Evolutionary conservation across 2,888 invertebrate species (phyloP).

Genomic region (Anagyrus pseudococci): DNA sequence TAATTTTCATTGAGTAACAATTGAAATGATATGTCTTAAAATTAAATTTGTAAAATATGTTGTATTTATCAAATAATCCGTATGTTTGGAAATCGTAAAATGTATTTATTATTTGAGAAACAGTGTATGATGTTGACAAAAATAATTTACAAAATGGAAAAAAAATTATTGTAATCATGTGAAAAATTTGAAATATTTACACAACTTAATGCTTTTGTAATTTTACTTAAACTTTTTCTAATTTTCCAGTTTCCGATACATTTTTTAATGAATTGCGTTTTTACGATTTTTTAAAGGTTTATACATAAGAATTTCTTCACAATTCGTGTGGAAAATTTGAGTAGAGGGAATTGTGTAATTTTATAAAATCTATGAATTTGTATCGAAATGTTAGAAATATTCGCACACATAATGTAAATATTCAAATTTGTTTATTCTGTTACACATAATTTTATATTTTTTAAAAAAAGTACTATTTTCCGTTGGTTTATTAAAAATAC

Average conservation of each 20-base stretch:
- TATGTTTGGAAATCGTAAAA: neutral
- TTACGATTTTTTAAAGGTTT: neutral
- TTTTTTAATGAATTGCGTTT: too few relatives aligned
- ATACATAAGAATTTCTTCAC: neutral
- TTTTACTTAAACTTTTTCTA: neutral
- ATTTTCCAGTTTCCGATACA: neutral
- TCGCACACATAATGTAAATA: neutral
- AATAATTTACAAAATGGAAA: too few relatives aligned
- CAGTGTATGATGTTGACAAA: too few relatives aligned
- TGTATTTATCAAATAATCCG: neutral
- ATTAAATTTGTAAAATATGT: neutral
- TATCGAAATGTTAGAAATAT: conserved; percentile 20
- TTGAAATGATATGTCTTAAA: neutral
- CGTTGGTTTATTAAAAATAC: too few relatives aligned
- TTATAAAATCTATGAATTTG: conserved; percentile 10
- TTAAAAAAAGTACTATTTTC: too few relatives aligned
- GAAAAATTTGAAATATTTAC: neutral
- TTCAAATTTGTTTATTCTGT: conserved; percentile 6
- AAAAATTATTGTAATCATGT: neutral
- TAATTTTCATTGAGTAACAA: neutral
- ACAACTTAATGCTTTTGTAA: neutral
- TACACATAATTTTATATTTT: conserved; percentile 4
- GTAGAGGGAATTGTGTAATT: neutral
- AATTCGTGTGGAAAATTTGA: neutral
- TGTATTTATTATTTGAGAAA: too few relatives aligned